Evolutionary conservation across 2,888 invertebrate species (phyloP).

Genomic region (Listrodromus nycthemerus): DNA sequence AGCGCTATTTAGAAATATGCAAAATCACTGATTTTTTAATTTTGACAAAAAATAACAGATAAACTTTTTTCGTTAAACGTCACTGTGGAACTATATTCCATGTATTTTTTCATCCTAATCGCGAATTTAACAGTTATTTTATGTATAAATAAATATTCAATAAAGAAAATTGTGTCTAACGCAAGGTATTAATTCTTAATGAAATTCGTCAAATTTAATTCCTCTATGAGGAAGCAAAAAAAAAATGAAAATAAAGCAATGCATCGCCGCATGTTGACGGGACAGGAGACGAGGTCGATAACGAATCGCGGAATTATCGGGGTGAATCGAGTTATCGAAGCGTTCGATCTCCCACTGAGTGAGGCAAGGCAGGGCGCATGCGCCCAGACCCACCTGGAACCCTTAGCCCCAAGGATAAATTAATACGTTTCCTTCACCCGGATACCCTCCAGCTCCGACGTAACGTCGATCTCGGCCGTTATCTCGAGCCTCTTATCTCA

Average conservation of each 20-base stretch:
- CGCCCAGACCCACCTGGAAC: neutral
- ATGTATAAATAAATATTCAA: no score
- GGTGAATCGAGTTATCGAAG: slow-evolving; percentile 54
- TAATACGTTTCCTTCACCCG: slow-evolving; percentile 53
- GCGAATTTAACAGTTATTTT: no score
- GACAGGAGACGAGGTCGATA: neutral
- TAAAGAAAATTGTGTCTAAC: no score
- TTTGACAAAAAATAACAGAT: no score
- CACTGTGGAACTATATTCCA: no score
- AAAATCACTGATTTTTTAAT: no score
- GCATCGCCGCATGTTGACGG: neutral
- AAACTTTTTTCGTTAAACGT: no score
- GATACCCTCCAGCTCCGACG: slow-evolving; percentile 15
- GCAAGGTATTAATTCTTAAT: no score
- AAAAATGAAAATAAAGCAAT: neutral
- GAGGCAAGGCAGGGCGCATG: neutral
- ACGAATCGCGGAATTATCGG: slow-evolving; percentile 50
- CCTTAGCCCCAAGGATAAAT: slow-evolving; percentile 52
- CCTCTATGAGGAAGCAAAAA: no score
- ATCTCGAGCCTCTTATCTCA: slow-evolving; percentile 59
- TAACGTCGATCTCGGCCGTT: slow-evolving; percentile 25
- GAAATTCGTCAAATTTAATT: no score
- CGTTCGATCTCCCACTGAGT: slow-evolving; percentile 37
- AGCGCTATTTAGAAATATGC: no score
- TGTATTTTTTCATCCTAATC: no score